A percentile compares a stretch with the other conserved stretches of the same genome.
phyloP scores from a whole-genome alignment of 2,888 invertebrate species.

The Diarsia rubi region DNA sequence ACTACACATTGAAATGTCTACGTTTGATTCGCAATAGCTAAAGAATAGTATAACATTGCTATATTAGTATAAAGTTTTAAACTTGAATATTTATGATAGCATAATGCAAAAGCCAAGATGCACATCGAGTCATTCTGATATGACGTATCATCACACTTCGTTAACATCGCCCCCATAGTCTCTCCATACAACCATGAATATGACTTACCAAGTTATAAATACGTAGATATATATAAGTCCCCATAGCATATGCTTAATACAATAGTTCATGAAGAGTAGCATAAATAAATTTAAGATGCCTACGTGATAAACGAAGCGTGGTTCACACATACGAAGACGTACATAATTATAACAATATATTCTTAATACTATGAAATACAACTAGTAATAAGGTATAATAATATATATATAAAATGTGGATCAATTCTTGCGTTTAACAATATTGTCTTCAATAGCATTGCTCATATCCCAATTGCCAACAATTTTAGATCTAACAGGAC shows the following conservation, averaged over 20 bases:
- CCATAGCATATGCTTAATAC: constrained; percentile 41
- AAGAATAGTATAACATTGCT: constrained; percentile 71
- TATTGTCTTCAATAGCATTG: constrained; percentile 90
- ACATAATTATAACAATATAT: constrained; percentile 76
- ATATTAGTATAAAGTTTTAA: constrained; percentile 58
- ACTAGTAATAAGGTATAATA: constrained; percentile 78
- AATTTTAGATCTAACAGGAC: constrained; percentile 71
- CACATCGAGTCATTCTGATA: constrained; percentile 75
- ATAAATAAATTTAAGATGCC: constrained; percentile 48
- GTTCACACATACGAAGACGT: constrained; percentile 69
- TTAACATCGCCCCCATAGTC: constrained; percentile 55
- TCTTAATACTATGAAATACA: constrained; percentile 80
- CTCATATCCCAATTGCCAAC: constrained; percentile 79
- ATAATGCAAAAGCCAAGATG: constrained; percentile 72
- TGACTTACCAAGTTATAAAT: constrained; percentile 34
- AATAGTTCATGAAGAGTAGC: constrained; percentile 43
- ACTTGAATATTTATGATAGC: constrained; percentile 72
- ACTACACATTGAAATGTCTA: constrained; percentile 76
- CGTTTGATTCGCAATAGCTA: constrained; percentile 75
- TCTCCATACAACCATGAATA: constrained; percentile 52
- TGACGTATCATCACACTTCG: constrained; percentile 77
- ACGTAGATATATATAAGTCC: constrained; percentile 26
- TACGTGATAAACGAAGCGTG: constrained; percentile 61
- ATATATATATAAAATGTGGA: constrained; percentile 86
- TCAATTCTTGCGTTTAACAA: constrained; percentile 88